Evolutionary conservation across 2,888 invertebrate species (phyloP).

Genomic region (Tricholauxania praeusta): DNA sequence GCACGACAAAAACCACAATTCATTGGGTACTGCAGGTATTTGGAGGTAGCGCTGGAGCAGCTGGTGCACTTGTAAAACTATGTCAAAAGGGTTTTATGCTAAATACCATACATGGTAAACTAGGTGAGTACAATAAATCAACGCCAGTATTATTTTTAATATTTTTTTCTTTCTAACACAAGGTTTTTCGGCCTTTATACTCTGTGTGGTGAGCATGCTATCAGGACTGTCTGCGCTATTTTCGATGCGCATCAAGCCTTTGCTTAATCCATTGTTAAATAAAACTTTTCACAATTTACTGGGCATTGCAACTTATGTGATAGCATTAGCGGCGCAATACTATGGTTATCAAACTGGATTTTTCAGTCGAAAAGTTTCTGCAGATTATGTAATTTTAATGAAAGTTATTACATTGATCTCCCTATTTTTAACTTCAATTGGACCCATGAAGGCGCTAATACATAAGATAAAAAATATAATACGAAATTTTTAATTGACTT

Average conservation of each 20-base stretch:
- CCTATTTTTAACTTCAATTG: conserved; percentile 56
- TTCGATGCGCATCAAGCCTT: conserved; percentile 54
- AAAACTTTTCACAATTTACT: conserved; percentile 62
- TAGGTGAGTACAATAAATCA: conserved; percentile 52
- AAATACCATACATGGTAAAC: conserved; percentile 56
- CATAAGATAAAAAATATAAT: conserved; percentile 50
- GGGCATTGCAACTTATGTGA: conserved; percentile 59
- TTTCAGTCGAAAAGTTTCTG: conserved; percentile 51
- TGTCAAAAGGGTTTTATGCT: conserved; percentile 57
- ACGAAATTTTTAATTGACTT: conserved; percentile 47
- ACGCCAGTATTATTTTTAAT: neutral
- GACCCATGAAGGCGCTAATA: conserved; percentile 58
- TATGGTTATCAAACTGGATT: conserved; percentile 63
- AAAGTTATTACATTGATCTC: conserved; percentile 60
- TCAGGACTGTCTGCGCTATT: conserved; percentile 60
- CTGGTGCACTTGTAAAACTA: conserved; percentile 60
- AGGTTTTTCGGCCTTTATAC: conserved; percentile 62
- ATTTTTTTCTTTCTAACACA: neutral
- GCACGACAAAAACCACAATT: conserved; percentile 61
- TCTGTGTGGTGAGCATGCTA: conserved; percentile 58
- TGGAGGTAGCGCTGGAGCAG: conserved; percentile 61
- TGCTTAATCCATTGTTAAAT: conserved; percentile 58
- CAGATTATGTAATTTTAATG: conserved; percentile 54
- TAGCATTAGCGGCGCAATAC: conserved; percentile 60
- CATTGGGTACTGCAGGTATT: conserved; percentile 62